Conservation (phyloP, 2,113 vertebrate species). For the Todiramphus saurophagus region DNA sequence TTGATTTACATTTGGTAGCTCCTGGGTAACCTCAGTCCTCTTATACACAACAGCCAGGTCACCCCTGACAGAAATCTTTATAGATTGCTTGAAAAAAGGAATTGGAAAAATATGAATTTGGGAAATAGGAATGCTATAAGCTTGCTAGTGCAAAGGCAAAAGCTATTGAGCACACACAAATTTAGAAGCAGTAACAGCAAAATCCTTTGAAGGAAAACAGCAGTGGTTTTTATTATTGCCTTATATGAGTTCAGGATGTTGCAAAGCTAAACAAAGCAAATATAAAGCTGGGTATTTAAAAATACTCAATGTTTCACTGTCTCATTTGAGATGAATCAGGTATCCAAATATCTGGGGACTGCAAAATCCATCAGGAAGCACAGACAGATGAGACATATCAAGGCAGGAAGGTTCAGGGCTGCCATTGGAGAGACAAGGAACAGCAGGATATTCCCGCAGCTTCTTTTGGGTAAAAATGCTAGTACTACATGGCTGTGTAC, state of each 20-base stretch:
- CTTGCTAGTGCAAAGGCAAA: neutral
- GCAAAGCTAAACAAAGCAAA: constrained; percentile 26
- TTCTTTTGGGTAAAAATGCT: constrained; percentile 48
- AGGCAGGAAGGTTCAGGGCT: constrained; percentile 40
- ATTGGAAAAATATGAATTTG: neutral
- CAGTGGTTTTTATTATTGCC: constrained; percentile 19
- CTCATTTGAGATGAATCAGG: constrained; percentile 49
- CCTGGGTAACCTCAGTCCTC: neutral
- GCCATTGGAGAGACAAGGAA: neutral
- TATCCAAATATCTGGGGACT: constrained; percentile 36
- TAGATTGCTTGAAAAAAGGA: neutral
- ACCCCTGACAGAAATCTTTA: neutral
- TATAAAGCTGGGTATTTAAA: constrained; percentile 8
- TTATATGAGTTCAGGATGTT: constrained; percentile 20
- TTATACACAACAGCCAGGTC: neutral
- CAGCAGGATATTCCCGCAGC: constrained; percentile 31
- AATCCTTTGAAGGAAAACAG: constrained; percentile 19
- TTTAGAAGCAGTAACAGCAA: constrained; percentile 1
- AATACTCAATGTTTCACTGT: constrained; percentile 20
- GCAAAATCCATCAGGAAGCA: constrained; percentile 60
- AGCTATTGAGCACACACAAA: neutral
- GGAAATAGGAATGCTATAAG: neutral
- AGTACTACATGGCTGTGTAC: constrained; percentile 25
- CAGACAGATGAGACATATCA: constrained; percentile 37
- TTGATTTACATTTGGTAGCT: neutral